Evolutionary conservation across 1,140 invertebrate species (phyloP), one percentile per base, ranked within the genome.

Genomic region (Ooceraea biroi): DNA sequence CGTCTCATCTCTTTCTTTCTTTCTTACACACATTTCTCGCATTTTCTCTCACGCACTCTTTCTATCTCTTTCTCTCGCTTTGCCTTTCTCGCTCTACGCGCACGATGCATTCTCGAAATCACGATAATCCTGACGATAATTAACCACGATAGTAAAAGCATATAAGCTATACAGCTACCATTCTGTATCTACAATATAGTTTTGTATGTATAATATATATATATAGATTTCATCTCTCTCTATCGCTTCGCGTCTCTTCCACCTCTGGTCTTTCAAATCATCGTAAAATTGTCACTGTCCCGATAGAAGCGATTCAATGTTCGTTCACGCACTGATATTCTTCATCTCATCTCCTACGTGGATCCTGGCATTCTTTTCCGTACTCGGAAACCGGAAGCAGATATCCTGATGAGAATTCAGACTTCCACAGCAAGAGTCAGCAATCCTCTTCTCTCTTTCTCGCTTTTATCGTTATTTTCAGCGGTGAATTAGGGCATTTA

Each of bases 141-240:
- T 90, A 92, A 92, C 87, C 90, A 90, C 89, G 88, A 93, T 94
- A 93, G 88, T 94, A 93, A 94, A 94, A 94, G 93, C 94, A 93
- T 93, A 93, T 91, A 93, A 93, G 93, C 93, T 94, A 93, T 91
- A 92, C 93, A 94, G 92, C 93, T 94, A 94, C 92, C 91, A 92
- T 93, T 90, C 89, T 93, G 90, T 94, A 94, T 94, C 94, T 94
- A 94, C 94, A 94, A 94, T 94, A 93, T 93, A 94, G 90, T 93
- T 93, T 92, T 86, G 82, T 89, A 85, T 90, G 80, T 91, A 84
- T 89, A 73, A 78, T 89, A 82, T 88, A 72, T 87, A 85, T 86
- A 82, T 88, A 66, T 71, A 41, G 76, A 57, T 78, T 58, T 77
- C 78, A 69, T 88, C 55, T 69, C 60, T 72, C 58, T 77, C 74